These are phyloP conservation scores for Sycophila sp. DNA, from an alignment of 1,140 invertebrate species.

Conservation along the genomic window DNA sequence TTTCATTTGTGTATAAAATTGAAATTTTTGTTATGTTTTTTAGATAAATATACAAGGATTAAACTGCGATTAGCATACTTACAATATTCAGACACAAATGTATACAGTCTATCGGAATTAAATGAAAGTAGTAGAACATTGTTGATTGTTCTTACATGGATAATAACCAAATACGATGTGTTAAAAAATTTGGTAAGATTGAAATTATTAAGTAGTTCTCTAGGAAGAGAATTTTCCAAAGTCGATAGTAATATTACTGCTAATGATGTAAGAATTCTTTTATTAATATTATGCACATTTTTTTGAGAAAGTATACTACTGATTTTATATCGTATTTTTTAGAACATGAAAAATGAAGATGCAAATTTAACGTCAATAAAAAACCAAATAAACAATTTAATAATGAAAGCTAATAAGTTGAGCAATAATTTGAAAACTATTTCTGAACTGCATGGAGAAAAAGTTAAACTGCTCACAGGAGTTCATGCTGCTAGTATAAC, in stretches of 20 bases:
- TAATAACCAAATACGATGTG: slow-evolving; percentile 47
- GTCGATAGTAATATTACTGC: no score
- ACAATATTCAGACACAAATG: slow-evolving; percentile 50
- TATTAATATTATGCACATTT: background rate
- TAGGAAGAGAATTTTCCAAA: slow-evolving; percentile 43
- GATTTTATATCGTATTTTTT: background rate
- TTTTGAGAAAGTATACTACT: background rate
- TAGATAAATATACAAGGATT: slow-evolving; percentile 45
- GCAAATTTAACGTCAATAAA: slow-evolving; percentile 21
- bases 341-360: slow-evolving; percentile 10
- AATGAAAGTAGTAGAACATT: slow-evolving; percentile 40
- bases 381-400: slow-evolving; percentile 42
- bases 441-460: slow-evolving; percentile 48
- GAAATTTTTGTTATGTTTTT: slow-evolving; percentile 22
- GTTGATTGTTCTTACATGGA: slow-evolving; percentile 53
- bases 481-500: slow-evolving; percentile 48
- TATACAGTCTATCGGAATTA: slow-evolving; percentile 44
- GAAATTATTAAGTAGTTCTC: slow-evolving; percentile 42
- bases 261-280: slow-evolving; percentile 13
- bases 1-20: slow-evolving; percentile 1
- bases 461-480: slow-evolving; percentile 50
- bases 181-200: slow-evolving; percentile 37
- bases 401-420: slow-evolving; percentile 50
- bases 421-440: slow-evolving; percentile 58
- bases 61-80: slow-evolving; percentile 55